These are phyloP conservation scores for Ictalurus furcatus DNA, from an alignment of 2,113 vertebrate species.

Conservation along the genomic window DNA sequence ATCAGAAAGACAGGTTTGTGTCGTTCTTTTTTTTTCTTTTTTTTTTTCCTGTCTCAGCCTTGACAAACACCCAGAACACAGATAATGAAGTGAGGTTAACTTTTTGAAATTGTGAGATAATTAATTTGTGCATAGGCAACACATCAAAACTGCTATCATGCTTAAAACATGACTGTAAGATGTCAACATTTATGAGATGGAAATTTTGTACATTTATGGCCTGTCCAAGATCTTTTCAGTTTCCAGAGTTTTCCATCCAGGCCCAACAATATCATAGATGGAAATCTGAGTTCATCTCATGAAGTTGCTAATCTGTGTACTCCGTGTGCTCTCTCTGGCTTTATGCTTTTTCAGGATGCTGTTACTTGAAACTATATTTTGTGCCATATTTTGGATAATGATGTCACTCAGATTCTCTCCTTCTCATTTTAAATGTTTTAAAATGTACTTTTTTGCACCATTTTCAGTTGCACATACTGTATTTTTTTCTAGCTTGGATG, in stretches of 20 bases:
- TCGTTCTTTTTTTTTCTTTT: neutral
- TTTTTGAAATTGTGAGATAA: conserved; percentile 31
- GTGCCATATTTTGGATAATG: neutral
- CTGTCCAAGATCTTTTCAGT: neutral
- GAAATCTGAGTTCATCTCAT: neutral
- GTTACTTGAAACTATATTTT: neutral
- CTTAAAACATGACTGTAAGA: conserved; percentile 30
- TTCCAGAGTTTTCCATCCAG: neutral
- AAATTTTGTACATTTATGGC: neutral
- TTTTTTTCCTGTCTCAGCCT: neutral
- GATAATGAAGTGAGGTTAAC: conserved; percentile 19
- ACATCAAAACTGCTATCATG: conserved; percentile 27
- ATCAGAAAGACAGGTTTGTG: conserved; percentile 40
- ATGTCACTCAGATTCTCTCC: neutral
- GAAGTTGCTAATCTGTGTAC: neutral
- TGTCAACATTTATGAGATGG: conserved; percentile 5
- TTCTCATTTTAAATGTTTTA: neutral
- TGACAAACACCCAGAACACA: conserved; percentile 24
- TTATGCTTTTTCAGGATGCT: neutral
- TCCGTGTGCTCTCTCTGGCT: neutral
- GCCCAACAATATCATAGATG: neutral
- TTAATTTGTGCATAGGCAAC: conserved; percentile 26
- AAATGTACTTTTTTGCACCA: neutral
- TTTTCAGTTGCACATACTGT: neutral
- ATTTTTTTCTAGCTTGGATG: neutral